Percentiles rank a stretch among this genome's conserved stretches.
Evolutionary conservation across 2,888 invertebrate species (phyloP).

Genomic region (Pterobdella sp.): DNA sequence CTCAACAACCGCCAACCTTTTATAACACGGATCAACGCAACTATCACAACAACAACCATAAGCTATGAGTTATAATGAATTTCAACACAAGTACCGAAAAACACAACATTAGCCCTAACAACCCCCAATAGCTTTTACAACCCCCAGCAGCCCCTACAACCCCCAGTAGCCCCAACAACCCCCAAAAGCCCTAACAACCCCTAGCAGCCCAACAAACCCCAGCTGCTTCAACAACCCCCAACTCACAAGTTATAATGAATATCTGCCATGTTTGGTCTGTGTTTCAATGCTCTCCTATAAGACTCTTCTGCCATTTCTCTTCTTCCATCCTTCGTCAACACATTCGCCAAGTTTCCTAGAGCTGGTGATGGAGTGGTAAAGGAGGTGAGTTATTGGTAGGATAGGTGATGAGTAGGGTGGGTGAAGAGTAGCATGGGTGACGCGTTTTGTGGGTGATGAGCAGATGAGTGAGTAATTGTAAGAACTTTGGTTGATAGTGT

Average conservation of each 20-base stretch:
- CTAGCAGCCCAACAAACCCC: neutral
- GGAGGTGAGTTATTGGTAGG: neutral
- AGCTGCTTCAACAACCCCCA: slow-evolving; percentile 31
- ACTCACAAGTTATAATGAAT: slow-evolving; percentile 98
- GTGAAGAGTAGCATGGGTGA: neutral
- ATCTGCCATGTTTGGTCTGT: slow-evolving; percentile 94
- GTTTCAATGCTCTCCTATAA: slow-evolving; percentile 77
- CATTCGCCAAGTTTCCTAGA: slow-evolving; percentile 90
- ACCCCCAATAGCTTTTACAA: no score
- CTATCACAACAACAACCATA: no score
- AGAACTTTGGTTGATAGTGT: neutral
- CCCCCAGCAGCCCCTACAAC: neutral
- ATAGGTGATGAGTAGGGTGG: neutral
- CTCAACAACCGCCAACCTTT: no score
- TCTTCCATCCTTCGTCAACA: slow-evolving; percentile 79
- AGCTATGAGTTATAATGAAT: no score
- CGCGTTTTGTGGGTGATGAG: neutral
- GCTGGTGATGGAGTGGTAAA: slow-evolving; percentile 57
- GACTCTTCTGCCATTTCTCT: slow-evolving; percentile 81
- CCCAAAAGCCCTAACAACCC: neutral
- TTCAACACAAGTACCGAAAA: no score
- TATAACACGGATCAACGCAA: no score
- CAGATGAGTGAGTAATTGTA: neutral
- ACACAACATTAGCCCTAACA: no score
- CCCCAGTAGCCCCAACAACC: neutral